Conservation (phyloP, 2,113 vertebrate genomes). For the Perca flavescens region DNA sequence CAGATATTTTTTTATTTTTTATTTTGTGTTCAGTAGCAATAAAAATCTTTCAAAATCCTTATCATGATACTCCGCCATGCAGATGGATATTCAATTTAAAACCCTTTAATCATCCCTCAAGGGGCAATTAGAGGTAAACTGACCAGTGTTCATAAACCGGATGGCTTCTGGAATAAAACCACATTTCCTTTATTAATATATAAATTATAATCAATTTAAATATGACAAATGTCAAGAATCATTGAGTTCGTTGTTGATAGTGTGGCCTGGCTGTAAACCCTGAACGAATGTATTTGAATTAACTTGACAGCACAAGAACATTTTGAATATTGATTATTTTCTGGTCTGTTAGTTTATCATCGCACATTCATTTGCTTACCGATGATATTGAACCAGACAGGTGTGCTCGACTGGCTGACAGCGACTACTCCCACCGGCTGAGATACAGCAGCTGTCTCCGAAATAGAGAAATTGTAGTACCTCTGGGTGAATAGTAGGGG, state of each 20-base stretch:
- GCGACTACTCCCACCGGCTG: conserved; percentile 94
- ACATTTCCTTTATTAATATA: background rate
- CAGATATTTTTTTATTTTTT: background rate
- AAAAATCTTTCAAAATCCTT: background rate
- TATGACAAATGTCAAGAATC: background rate
- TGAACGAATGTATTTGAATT: background rate
- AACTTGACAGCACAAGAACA: background rate
- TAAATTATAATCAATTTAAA: background rate
- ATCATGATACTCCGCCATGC: background rate
- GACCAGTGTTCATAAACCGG: background rate
- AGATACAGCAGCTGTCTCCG: conserved; percentile 91
- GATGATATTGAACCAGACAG: conserved; percentile 94
- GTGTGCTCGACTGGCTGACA: conserved; percentile 89
- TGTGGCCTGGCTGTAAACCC: background rate
- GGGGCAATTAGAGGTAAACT: background rate
- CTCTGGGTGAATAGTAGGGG: conserved; percentile 91
- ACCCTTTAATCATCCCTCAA: background rate
- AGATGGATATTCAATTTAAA: background rate
- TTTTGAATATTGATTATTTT: background rate
- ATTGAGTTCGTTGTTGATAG: background rate
- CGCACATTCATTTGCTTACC: conserved; percentile 83
- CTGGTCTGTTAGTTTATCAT: conserved; percentile 5
- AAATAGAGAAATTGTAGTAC: conserved; percentile 93
- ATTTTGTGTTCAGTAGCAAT: conserved; percentile 16
- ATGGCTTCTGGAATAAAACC: background rate